A percentile compares a stretch with the other conserved stretches of the same genome.
These are phyloP conservation scores for Propithecus deckenii DNA, from an alignment of 2,797 vertebrate species.

Conservation along the genomic window DNA sequence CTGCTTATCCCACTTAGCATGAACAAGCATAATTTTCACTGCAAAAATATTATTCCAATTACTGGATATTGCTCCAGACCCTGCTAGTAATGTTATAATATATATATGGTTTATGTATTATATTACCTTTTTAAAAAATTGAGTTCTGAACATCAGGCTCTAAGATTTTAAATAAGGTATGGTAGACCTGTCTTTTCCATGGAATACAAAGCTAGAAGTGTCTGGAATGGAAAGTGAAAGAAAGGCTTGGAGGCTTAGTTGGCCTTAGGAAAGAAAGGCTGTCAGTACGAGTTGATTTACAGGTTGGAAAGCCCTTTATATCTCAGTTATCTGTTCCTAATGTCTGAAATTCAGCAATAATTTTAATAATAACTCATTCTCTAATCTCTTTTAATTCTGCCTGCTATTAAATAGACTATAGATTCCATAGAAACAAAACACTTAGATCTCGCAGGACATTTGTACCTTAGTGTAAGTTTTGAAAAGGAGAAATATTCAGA, in stretches of 20 bases:
- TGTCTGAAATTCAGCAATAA: neutral
- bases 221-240: neutral
- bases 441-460: neutral
- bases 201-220: neutral
- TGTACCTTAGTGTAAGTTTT: neutral
- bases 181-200: neutral
- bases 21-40: constrained; percentile 17
- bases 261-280: neutral
- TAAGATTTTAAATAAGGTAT: neutral
- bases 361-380: neutral
- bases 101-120: neutral
- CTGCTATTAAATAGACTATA: neutral
- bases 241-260: neutral
- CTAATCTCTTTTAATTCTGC: neutral
- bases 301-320: neutral
- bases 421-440: neutral
- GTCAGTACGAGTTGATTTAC: neutral
- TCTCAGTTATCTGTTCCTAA: neutral
- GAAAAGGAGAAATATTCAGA: neutral
- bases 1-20: neutral
- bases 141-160: neutral
- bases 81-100: neutral
- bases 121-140: neutral
- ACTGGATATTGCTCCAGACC: neutral
- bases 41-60: neutral